These are phyloP conservation scores for Coracopsis vasa DNA, from an alignment of 2,113 vertebrate species.

Conservation along the genomic window DNA sequence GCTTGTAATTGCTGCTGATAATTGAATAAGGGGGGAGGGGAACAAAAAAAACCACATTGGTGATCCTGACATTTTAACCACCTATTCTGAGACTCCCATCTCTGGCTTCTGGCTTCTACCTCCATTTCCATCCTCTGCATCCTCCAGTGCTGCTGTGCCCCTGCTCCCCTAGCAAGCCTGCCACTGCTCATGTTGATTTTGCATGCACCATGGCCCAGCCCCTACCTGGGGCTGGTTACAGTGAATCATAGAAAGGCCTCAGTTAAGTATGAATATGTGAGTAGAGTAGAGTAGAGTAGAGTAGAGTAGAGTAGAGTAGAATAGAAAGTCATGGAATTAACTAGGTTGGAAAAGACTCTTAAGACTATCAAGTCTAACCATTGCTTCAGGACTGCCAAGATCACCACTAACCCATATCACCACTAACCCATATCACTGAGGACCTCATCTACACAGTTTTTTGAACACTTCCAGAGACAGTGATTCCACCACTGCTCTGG, in stretches of 20 bases:
- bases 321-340: neutral
- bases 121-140: neutral
- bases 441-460: neutral
- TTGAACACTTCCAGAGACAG: neutral
- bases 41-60: neutral
- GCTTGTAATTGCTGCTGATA: neutral
- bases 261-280: neutral
- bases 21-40: neutral
- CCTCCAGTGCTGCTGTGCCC: fast-evolving
- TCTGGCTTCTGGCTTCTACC: neutral
- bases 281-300: neutral
- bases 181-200: fast-evolving
- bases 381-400: neutral
- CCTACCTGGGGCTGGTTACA: neutral
- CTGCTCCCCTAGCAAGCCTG: neutral
- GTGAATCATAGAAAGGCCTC: neutral
- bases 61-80: neutral
- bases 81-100: neutral
- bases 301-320: neutral
- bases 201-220: neutral
- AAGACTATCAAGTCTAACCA: neutral
- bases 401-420: neutral
- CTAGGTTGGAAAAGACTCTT: neutral
- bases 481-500: neutral
- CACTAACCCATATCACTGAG: neutral